Evolutionary conservation across 2,888 invertebrate species (phyloP), one percentile per base, ranked within the genome.

Genomic region (Pegoplata infirma): DNA sequence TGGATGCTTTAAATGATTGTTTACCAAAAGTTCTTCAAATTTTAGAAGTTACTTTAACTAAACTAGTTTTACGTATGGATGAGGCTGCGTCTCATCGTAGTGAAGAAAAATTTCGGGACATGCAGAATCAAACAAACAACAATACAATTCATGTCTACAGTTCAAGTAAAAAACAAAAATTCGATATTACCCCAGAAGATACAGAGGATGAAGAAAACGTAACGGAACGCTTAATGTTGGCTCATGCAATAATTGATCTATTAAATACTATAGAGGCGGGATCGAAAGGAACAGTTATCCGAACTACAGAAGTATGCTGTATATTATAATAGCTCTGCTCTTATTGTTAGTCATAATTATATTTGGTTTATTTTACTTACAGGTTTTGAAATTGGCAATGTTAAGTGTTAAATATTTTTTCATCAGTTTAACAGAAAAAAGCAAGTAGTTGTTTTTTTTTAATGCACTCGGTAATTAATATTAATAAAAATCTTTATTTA

Each of bases 361-460:
- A 51, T 19, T 32, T 21, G 2, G 16, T 7, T 32, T 19, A 25
- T 44, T 49, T 51, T 19, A 40, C 47, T 69, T 16, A 1, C 32
- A 86, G 81, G 83, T 89, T 14, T 88, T 95, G 17, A 94, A 93
- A 88, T 90, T 95, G 14, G 93, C 94, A 0, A 92, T 93, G 81
- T 92, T 94, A 0, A 92, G 93, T 5, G 93, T 94, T 3, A 92
- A 93, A 83, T 96, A 95, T 85, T 96, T 95, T 88, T 96, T 95
- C 86, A 91, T 93, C 73, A 94, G 94, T 83, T 91, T 95, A 74
- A 92, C 92, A 67, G 92, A 94, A 83, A 89, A 91, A 88, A 93
- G 94, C 94, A 89, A 86, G 84, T 82, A n/a, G n/a, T n/a, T n/a
- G 19, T 28, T 56, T 68, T 23, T 51, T 53, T 5, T 61, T 40